Base-by-base conservation (phyloP, 2,888 invertebrate genomes). In the Acanthosoma haemorrhoidale region DNA sequence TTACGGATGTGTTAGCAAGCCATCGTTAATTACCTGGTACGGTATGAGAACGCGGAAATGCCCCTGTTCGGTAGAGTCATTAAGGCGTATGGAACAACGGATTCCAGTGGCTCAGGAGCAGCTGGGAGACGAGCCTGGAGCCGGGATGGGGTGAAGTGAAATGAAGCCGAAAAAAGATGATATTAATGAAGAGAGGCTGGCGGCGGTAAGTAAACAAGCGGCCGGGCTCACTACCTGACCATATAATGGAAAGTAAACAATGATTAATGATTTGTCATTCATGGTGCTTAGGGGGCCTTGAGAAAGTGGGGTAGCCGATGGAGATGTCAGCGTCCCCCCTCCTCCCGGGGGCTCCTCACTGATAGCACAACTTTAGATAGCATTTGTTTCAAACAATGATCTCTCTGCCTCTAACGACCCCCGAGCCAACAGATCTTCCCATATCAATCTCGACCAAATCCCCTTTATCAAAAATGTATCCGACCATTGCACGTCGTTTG, bases 251-350 rank as follows among this genome's bases (percentile, higher is more conserved):
- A 72, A 72, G 72, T 72, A 72, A 72, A 72, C 72, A 72, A 61
- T 72, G 72, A 72, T 72, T 67, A 67, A 72, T 72, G 70, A 72
- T 68, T 72, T 72, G 70, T 70, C 70, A 72, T 72, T 72, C 72
- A 72, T 70, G 34, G 67, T 41, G 5, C 41, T 41, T 16, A 41
- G n/a, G n/a, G 25, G 25, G 13, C 25, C 39, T 34, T 29, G 36
- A 32, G 51, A 51, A 51, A 51, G 51, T 51, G 51, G 34, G 59
- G 59, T 51, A 25, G 25, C 18, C 21, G 51, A 51, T 51, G 51
- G 51, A 51, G 51, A 51, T 25, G 51, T 51, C 51, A 51, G 13
- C 25, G 51, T 2, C 51, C 21, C 25, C 25, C 13, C 51, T 25
- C 51, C 38, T 38, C 36, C 61, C n/a, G n/a, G n/a, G n/a, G n/a